These are phyloP conservation scores for Gorsachius goisagi DNA, from an alignment of 2,113 vertebrate species.

Conservation along the genomic window DNA sequence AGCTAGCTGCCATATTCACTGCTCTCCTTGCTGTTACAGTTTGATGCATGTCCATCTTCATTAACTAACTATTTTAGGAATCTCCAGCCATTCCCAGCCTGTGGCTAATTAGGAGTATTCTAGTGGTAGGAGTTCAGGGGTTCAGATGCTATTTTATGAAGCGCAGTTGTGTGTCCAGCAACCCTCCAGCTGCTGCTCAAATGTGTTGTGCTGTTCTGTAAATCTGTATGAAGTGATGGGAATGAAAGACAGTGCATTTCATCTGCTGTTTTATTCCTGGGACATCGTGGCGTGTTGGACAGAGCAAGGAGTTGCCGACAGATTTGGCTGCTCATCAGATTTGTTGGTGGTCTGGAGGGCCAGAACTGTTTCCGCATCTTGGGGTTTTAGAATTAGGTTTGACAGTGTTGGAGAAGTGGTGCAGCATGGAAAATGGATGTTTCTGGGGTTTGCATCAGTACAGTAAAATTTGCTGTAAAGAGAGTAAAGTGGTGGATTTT, in stretches of 20 bases:
- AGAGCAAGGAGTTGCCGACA: not conserved
- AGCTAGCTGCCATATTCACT: slow-evolving; percentile 10
- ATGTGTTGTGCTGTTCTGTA: not conserved
- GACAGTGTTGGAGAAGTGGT: not conserved
- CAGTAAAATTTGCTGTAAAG: not conserved
- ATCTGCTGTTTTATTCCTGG: not conserved
- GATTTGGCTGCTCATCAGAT: not conserved
- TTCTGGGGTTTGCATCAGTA: not conserved
- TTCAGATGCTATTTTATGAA: slow-evolving; percentile 58
- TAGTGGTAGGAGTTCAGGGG: slow-evolving; percentile 31
- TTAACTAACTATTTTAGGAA: slow-evolving; percentile 50
- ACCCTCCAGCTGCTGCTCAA: slow-evolving; percentile 49
- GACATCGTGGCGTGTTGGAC: not conserved
- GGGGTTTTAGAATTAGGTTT: not conserved
- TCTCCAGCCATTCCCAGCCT: slow-evolving; percentile 19
- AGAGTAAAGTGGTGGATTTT: not conserved
- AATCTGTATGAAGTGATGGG: not conserved
- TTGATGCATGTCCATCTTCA: slow-evolving; percentile 51
- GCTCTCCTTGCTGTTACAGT: not conserved
- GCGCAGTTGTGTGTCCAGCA: slow-evolving; percentile 55
- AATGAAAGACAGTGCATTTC: not conserved
- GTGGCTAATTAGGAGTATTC: slow-evolving; percentile 54
- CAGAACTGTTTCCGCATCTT: not conserved
- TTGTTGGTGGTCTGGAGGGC: not conserved
- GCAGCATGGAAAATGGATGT: slow-evolving; percentile 14